These are phyloP conservation scores for Aphaenogaster ashmeadi DNA, from an alignment of 1,140 invertebrate genomes.

Conservation along the genomic window DNA sequence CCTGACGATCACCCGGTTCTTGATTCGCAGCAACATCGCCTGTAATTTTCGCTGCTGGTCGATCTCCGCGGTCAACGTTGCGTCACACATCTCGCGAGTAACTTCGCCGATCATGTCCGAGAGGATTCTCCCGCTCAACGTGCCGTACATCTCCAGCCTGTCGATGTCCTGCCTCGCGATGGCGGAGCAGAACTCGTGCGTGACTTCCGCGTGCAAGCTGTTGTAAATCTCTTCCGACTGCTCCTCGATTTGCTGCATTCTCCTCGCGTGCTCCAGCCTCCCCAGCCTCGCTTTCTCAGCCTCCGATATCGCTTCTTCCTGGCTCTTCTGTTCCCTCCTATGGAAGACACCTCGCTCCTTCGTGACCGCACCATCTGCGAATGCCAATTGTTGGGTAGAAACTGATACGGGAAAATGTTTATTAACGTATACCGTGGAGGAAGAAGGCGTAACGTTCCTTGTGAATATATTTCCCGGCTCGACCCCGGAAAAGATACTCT, in stretches of 20 bases:
- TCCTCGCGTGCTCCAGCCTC: conserved; percentile 81
- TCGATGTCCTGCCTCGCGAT: conserved; percentile 84
- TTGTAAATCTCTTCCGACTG: conserved; percentile 81
- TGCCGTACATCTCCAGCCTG: conserved; percentile 65
- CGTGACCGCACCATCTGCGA: neutral
- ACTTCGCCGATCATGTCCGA: conserved; percentile 83
- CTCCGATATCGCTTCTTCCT: neutral
- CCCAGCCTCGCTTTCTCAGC: conserved; percentile 67
- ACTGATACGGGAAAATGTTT: neutral
- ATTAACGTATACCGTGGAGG: conserved; percentile 38
- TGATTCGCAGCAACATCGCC: conserved; percentile 74
- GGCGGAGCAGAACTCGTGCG: conserved; percentile 81
- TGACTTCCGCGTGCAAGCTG: conserved; percentile 81
- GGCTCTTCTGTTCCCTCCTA: neutral
- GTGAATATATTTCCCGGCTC: conserved; percentile 71
- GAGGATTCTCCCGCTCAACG: conserved; percentile 68
- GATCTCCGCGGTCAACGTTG: conserved; percentile 75
- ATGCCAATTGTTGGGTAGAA: conserved; percentile 15
- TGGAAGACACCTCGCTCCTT: neutral
- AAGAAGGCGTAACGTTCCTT: conserved; percentile 66
- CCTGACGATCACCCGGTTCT: conserved; percentile 82
- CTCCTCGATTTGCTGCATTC: conserved; percentile 75
- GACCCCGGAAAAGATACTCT: conserved; percentile 75
- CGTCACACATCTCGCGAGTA: conserved; percentile 73
- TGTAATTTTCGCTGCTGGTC: conserved; percentile 73